A percentile compares a stretch with the other conserved stretches of the same genome.
Evolutionary conservation across 92 coral and sea anemone species (phyloP).

Genomic region (Plumapathes pennacea): DNA sequence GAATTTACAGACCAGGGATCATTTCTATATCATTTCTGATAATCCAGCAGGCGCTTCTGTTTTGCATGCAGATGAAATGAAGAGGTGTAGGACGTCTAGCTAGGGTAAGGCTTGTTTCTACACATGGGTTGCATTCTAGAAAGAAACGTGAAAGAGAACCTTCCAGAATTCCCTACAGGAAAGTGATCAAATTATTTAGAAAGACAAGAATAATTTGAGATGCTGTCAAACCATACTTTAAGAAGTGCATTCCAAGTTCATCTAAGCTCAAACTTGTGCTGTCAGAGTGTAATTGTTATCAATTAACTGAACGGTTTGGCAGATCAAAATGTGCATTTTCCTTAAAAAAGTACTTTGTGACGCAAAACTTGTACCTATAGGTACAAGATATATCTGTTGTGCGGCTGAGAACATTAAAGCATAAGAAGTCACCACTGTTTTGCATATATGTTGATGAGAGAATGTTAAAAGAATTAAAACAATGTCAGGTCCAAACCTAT

Average conservation of each 20-base stretch:
- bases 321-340: constrained; percentile 2
- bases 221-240: constrained; percentile 12
- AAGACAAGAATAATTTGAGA: constrained; percentile 3
- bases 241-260: constrained; percentile 13
- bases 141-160: constrained; percentile 6
- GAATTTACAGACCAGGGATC: background rate
- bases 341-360: background rate
- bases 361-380: constrained; percentile 3
- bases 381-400: too few relatives aligned
- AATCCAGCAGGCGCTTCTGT: background rate
- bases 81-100: background rate
- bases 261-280: constrained; percentile 7
- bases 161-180: constrained; percentile 5
- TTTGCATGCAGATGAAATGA: background rate
- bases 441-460: constrained; percentile 14
- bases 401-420: constrained; percentile 12
- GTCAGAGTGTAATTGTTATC: background rate
- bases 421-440: constrained; percentile 11
- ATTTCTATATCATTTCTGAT: background rate
- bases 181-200: background rate
- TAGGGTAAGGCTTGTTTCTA: background rate
- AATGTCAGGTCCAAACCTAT: constrained; percentile 2
- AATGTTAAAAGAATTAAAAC: constrained; percentile 5
- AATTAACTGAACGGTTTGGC: constrained; percentile 1
- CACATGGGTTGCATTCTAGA: background rate